Base-by-base conservation (phyloP, 2,797 vertebrate genomes). In the Zalophus californianus region DNA sequence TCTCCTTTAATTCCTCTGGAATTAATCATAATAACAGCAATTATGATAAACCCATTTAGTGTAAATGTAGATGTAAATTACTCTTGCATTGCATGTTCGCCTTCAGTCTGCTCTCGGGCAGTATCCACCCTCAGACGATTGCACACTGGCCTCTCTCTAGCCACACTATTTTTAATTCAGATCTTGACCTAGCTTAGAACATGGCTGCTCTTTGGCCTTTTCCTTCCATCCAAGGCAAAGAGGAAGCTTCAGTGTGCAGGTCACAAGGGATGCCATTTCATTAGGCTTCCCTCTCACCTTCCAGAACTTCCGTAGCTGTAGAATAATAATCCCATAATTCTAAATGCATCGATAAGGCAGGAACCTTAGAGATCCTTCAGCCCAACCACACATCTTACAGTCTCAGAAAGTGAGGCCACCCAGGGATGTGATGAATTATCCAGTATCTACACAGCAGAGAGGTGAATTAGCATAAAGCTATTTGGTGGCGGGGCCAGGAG, bases 21-120 rank as follows among this genome's bases (percentile, higher is more conserved):
- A 98, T 97, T 98, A 98, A 98, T 98, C 98, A 98, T 98, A 98
- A 98, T 98, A 98, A 94, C 98, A 98, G 98, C 98, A 98, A 99
- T 98, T 98, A 98, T 98, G 97, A 98, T 98, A 98, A 98, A 97
- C 97, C 96, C 98, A 98, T 98, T 98, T 98, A 97, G 96, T 97
- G 95, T 98, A 98, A 98, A 98, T 97, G 96, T 98, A 97, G 98
- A 98, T 97, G 95, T 98, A 98, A 98, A 98, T 99, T 98, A 97
- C 98, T 98, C 97, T 96, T 85, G 91, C 75, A 95, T 95, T 98
- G 93, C 72, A 20, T 97, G 95, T 97, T 98, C 96, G 48, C 97
- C 97, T 98, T 97, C 85, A 94, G 97, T 98, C 98, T 98, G 97
- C 96, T 0, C 0, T 97, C 98, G 96, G 95, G 97, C 98, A 96